Conservation (phyloP, 2,113 vertebrate genomes). For the Ifrita kowaldi region DNA sequence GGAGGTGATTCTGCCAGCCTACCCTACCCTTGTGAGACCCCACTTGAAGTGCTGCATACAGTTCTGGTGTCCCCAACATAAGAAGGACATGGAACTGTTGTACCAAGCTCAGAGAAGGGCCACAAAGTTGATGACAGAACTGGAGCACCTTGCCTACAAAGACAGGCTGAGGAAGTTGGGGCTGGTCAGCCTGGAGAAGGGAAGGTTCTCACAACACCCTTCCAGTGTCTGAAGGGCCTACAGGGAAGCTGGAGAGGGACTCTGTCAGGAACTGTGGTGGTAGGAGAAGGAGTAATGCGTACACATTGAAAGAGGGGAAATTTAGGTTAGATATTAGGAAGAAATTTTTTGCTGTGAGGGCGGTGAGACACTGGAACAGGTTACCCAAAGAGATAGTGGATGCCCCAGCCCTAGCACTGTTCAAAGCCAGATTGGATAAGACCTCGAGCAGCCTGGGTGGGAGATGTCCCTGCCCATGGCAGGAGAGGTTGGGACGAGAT, state of each 20-base stretch:
- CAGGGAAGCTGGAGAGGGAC: neutral
- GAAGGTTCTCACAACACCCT: neutral
- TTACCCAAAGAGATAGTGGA: neutral
- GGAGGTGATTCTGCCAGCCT: neutral
- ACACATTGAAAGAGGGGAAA: neutral
- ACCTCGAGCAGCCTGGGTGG: neutral
- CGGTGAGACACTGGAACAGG: neutral
- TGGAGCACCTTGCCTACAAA: neutral
- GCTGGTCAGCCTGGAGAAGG: neutral
- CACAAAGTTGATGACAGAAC: neutral
- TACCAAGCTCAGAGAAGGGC: neutral
- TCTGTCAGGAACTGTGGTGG: neutral
- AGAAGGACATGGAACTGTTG: neutral
- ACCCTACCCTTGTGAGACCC: neutral
- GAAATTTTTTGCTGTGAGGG: neutral
- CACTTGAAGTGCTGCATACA: fast-evolving
- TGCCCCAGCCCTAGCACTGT: neutral
- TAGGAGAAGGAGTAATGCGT: neutral
- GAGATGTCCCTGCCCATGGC: too few relatives aligned
- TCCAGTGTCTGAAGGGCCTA: neutral
- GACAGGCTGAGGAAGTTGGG: neutral
- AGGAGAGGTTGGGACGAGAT: neutral
- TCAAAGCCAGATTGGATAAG: neutral
- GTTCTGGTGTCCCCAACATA: neutral
- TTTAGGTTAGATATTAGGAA: neutral